phyloP scores from a whole-genome alignment of 1,140 invertebrate species.

The Centruroides sculpturatus region DNA sequence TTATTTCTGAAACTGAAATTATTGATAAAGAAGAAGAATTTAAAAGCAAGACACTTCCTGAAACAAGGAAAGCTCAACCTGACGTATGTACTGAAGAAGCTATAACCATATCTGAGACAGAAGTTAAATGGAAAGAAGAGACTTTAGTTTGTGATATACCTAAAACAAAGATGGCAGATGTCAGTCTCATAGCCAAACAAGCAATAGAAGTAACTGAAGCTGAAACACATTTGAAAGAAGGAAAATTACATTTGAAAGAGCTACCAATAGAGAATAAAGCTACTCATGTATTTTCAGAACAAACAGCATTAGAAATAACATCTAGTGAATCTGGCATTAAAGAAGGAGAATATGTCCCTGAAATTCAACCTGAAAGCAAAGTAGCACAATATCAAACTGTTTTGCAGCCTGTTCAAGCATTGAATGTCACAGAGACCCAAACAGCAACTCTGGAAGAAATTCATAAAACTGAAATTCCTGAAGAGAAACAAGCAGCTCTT shows the following conservation, averaged over 20 bases:
- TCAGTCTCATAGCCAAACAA: slow-evolving; percentile 1
- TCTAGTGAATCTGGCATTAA: no score
- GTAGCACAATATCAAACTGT: neutral
- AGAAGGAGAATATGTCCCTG: no score
- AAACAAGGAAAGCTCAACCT: neutral
- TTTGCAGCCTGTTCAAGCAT: neutral
- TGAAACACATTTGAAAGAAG: neutral
- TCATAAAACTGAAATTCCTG: no score
- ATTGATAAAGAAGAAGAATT: neutral
- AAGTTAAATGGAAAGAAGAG: no score
- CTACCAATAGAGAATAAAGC: neutral
- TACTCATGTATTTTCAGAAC: no score
- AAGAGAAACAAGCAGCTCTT: neutral
- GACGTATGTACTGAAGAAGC: no score
- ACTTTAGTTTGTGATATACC: neutral
- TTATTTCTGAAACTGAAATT: neutral
- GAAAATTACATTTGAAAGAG: neutral
- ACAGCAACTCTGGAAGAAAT: no score
- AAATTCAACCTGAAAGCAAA: no score
- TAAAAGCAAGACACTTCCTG: neutral
- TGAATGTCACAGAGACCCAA: neutral
- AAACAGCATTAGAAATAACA: no score
- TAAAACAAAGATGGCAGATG: neutral
- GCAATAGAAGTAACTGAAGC: neutral
- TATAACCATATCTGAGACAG: no score